These are phyloP conservation scores for Drosophila ercepeae DNA, from an alignment of 1,140 invertebrate species.

Conservation along the genomic window DNA sequence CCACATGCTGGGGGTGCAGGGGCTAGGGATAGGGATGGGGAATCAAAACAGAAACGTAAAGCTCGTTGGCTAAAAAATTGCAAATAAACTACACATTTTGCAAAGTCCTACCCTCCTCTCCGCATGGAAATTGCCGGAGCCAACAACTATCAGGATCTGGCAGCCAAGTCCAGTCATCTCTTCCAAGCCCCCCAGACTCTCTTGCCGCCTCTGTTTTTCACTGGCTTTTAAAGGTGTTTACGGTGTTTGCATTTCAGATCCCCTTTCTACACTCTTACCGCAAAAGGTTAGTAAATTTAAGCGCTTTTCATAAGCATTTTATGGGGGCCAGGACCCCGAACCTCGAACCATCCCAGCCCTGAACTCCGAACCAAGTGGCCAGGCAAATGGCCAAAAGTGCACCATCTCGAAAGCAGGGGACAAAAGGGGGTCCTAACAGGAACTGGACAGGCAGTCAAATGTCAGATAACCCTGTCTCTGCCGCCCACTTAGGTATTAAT, in stretches of 20 bases:
- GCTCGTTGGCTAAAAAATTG: conserved; percentile 79
- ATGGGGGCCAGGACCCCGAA: conserved; percentile 41
- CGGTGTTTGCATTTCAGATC: conserved; percentile 61
- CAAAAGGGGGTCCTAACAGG: not conserved
- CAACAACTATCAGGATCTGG: conserved; percentile 72
- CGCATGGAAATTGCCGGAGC: conserved; percentile 66
- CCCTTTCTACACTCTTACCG: not conserved
- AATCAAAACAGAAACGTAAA: conserved; percentile 69
- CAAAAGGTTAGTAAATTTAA: conserved; percentile 75
- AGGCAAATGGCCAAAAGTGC: conserved; percentile 65
- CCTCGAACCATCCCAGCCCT: conserved; percentile 1
- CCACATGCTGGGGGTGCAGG: conserved; percentile 47
- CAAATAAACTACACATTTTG: conserved; percentile 79
- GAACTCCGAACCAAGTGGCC: conserved; percentile 14
- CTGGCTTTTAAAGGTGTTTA: conserved; percentile 75
- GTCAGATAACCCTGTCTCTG: conserved; percentile 33
- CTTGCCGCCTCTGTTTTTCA: conserved; percentile 8
- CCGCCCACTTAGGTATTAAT: conserved; percentile 59
- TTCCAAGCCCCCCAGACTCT: not conserved
- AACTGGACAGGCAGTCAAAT: conserved; percentile 25
- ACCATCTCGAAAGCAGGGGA: conserved; percentile 28
- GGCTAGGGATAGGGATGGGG: conserved; percentile 4
- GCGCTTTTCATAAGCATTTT: conserved; percentile 78
- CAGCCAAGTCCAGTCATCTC: conserved; percentile 54
- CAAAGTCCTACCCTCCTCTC: conserved; percentile 38